Base-by-base conservation (phyloP, 2,797 vertebrate species). In the Lerista edwardsae region DNA sequence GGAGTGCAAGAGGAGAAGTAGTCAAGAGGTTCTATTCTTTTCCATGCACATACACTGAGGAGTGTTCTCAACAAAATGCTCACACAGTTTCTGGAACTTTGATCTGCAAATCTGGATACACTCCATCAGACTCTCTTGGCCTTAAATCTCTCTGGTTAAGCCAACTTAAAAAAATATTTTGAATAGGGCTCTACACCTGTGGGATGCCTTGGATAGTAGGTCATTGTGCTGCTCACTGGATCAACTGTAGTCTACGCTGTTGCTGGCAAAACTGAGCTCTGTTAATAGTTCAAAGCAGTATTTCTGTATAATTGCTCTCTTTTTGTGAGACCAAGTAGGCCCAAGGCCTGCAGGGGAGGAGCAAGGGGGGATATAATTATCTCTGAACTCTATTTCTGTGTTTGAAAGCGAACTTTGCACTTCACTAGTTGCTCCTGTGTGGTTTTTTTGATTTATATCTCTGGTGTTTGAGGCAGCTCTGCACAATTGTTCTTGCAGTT, bases 21-120 rank as follows among this genome's bases (percentile, higher is more conserved):
- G 90, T 92, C 87, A 90, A 90, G 91, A 85, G 87, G 61, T 80
- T 88, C 91, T 84, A 89, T 92, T 93, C 76, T 87, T 92, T 88
- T 77, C 86, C 79, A 44, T 89, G 84, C 87, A 85, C 74, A 89
- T 79, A 81, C 0, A 51, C 88, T 91, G 84, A 89, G n/a, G 64
- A 90, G 85, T 85, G 62, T 88, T 91, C 79, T 90, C 88, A 79
- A 88, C 87, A 91, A 89, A 87, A 73, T 80, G 86, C 57, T 88
- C 59, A 31, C 90, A 84, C 89, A 90, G 89, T 79, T 87, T 7
- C 2, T 91, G 85, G 91, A 88, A 91, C 88, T 86, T 76, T 12
- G 2, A 12, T 91, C 83, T 71, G 39, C 86, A 57, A 0, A 88
- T 90, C 88, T 93, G 91, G 90, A 86, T 87, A 55, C 6, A 34